phyloP scores from a whole-genome alignment of 1,140 invertebrate species.

The Nasonia longicornis region DNA sequence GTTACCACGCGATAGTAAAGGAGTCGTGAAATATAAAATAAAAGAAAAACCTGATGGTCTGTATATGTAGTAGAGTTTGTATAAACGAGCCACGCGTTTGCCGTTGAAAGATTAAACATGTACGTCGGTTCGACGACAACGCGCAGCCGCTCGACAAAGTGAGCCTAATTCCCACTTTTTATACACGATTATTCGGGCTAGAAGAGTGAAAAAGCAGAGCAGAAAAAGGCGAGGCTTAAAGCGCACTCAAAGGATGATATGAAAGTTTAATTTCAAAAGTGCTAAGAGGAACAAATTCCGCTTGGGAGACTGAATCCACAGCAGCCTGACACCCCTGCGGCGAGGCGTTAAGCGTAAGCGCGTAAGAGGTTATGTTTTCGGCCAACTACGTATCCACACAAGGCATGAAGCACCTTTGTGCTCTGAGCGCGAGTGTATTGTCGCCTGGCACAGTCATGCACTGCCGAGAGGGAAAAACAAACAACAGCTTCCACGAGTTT shows the following conservation, averaged over 20 bases:
- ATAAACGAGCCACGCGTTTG: background rate
- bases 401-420: background rate
- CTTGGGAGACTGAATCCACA: background rate
- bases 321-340: background rate
- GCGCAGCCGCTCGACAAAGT: background rate
- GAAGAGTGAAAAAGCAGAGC: background rate
- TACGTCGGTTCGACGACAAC: background rate
- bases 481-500: background rate
- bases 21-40: no score
- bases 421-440: background rate
- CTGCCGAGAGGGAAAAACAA: background rate
- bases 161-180: background rate
- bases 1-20: no score
- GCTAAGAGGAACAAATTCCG: conserved; percentile 9
- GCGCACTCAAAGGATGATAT: conserved; percentile 12
- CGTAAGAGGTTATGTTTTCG: background rate
- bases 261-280: conserved; percentile 42
- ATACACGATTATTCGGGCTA: background rate
- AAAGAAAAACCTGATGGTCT: no score
- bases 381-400: background rate
- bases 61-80: no score
- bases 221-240: background rate
- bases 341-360: conserved; percentile 18
- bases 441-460: background rate
- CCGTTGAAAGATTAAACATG: background rate